Conservation (phyloP, 2,797 vertebrate species). For the Oreonectes daqikongensis region DNA sequence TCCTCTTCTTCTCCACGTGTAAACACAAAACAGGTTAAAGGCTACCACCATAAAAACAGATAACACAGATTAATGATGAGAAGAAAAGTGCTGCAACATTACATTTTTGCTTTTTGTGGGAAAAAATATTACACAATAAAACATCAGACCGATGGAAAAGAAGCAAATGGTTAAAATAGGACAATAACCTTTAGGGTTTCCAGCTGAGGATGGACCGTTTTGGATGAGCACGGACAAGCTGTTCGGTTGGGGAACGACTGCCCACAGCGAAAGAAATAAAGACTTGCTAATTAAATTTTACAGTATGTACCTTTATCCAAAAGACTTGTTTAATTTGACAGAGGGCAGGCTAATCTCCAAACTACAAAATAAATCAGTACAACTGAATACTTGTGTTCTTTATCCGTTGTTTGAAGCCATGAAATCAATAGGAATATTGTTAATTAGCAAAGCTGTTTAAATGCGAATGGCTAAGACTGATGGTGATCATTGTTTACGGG, state of each 20-base stretch:
- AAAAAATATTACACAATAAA: conserved; percentile 1
- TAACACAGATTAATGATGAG: not conserved
- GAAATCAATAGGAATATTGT: not conserved
- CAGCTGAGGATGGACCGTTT: conserved; percentile 7
- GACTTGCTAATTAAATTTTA: not conserved
- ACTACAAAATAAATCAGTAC: not conserved
- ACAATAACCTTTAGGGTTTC: conserved; percentile 37
- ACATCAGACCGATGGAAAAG: conserved; percentile 9
- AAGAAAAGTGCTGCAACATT: not conserved
- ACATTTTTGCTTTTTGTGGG: conserved; percentile 6
- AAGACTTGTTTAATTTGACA: not conserved
- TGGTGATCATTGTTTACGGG: not conserved
- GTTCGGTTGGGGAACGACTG: not conserved
- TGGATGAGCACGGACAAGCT: not conserved
- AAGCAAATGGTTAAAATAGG: conserved; percentile 10
- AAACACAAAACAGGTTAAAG: too few species aligned
- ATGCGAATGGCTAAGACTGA: not conserved
- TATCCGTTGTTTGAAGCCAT: not conserved
- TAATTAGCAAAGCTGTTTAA: not conserved
- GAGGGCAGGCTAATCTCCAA: not conserved
- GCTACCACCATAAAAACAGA: too few species aligned
- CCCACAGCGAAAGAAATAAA: not conserved
- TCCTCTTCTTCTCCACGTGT: too few species aligned
- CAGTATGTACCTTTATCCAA: not conserved
- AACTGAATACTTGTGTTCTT: not conserved